phyloP scores from a whole-genome alignment of 2,888 invertebrate genomes.

The Lasioglossum marginatum region DNA sequence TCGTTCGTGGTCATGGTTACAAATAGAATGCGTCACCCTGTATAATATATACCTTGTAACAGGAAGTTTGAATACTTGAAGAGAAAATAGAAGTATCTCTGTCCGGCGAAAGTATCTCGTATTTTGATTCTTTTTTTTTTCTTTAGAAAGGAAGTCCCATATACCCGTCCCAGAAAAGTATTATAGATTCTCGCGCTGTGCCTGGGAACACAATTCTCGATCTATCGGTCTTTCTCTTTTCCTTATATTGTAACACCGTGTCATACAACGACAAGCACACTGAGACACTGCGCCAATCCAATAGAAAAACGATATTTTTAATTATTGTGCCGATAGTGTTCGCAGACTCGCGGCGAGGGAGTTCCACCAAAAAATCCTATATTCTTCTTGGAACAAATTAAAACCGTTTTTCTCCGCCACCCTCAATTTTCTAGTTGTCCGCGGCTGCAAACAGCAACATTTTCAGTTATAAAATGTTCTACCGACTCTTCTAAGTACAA shows the following conservation, averaged over 20 bases:
- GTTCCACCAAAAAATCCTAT: not conserved
- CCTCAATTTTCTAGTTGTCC: not conserved
- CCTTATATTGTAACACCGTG: conserved; percentile 46
- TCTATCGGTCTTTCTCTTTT: conserved; percentile 35
- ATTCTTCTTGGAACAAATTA: not conserved
- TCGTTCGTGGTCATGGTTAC: too few relatives aligned
- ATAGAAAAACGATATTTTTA: conserved; percentile 70
- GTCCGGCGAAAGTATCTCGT: conserved; percentile 21
- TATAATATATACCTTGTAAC: conserved; percentile 16
- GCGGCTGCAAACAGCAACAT: not conserved
- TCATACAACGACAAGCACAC: conserved; percentile 77
- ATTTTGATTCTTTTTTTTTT: conserved; percentile 6
- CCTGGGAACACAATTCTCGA: conserved; percentile 17
- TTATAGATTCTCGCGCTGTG: not conserved
- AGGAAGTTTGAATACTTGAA: conserved; percentile 19
- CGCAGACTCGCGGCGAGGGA: conserved; percentile 53
- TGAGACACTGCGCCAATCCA: conserved; percentile 78
- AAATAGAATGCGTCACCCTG: conserved; percentile 20
- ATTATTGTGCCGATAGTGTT: conserved; percentile 70
- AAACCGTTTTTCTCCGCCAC: not conserved
- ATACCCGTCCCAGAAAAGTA: conserved; percentile 4
- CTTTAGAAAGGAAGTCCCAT: conserved; percentile 14
- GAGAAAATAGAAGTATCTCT: conserved; percentile 19
- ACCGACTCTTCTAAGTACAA: not conserved
- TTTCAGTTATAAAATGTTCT: not conserved